Conservation (phyloP, 2,888 invertebrate species). For the Cheiracanthium punctorium region DNA sequence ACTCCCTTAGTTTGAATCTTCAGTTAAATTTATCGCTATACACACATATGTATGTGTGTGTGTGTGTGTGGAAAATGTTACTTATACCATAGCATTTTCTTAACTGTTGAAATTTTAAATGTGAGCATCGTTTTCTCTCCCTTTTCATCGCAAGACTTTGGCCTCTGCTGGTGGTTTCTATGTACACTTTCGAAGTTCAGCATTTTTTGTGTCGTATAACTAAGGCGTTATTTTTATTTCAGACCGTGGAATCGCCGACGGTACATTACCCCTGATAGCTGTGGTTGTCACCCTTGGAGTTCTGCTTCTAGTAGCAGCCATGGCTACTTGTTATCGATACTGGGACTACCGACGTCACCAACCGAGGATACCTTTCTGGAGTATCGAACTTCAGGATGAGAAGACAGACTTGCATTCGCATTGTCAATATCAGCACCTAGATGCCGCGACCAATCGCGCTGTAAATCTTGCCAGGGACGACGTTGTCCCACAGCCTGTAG, state of each 20-base stretch:
- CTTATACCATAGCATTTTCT: no score
- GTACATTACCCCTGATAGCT: constrained; percentile 70
- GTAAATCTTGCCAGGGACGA: neutral
- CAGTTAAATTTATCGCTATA: no score
- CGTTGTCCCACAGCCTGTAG: neutral
- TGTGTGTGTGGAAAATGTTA: no score
- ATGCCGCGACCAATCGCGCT: constrained; percentile 45
- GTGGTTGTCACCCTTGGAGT: constrained; percentile 70
- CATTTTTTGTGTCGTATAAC: no score
- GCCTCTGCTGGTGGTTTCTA: no score
- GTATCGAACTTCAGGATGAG: constrained; percentile 66
- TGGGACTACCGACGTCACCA: constrained; percentile 64
- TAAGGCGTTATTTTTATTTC: constrained; percentile 33
- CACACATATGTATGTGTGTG: no score
- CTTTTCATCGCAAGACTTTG: no score
- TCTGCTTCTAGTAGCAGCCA: constrained; percentile 66
- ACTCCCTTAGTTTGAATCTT: no score
- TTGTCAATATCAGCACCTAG: constrained; percentile 66
- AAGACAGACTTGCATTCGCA: constrained; percentile 61
- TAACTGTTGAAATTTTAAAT: no score
- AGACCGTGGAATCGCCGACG: constrained; percentile 69
- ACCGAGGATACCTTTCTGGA: constrained; percentile 68
- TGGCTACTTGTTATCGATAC: constrained; percentile 71
- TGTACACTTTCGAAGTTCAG: no score
- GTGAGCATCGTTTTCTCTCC: no score